Evolutionary conservation across 2,888 invertebrate species (phyloP).

Genomic region (Orthosia gracilis): DNA sequence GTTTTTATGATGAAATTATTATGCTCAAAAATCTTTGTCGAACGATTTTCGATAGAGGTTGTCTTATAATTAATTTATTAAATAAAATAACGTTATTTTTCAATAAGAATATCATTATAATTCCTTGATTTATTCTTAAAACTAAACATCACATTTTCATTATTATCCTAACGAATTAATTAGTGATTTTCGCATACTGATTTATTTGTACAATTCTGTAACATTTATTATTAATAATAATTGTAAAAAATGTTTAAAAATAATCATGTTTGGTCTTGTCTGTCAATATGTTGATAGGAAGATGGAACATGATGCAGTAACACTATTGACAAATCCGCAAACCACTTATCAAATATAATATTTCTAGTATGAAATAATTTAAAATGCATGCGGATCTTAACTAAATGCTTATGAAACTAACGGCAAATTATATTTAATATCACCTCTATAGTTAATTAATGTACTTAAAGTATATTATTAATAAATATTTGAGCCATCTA

Average conservation of each 20-base stretch:
- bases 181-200: constrained; percentile 34
- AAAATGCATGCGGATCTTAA: constrained; percentile 50
- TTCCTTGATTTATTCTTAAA: constrained; percentile 59
- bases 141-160: constrained; percentile 70
- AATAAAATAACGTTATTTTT: constrained; percentile 35
- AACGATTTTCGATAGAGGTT: background rate
- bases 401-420: constrained; percentile 36
- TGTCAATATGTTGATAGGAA: constrained; percentile 60
- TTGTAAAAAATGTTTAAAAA: constrained; percentile 34
- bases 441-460: constrained; percentile 36
- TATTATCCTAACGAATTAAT: constrained; percentile 43
- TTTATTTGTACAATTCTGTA: constrained; percentile 50
- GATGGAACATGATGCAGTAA: constrained; percentile 49
- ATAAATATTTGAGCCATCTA: constrained; percentile 57
- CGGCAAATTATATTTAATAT: constrained; percentile 33
- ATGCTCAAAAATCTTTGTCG: constrained; percentile 2
- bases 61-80: constrained; percentile 27
- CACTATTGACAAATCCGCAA: constrained; percentile 45
- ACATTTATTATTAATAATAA: background rate
- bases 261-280: constrained; percentile 57
- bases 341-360: constrained; percentile 56
- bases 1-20: background rate
- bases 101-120: constrained; percentile 33
- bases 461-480: constrained; percentile 43
- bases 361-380: constrained; percentile 62